Conservation (phyloP, 2,888 invertebrate genomes). For the Dynastes hyllus region DNA sequence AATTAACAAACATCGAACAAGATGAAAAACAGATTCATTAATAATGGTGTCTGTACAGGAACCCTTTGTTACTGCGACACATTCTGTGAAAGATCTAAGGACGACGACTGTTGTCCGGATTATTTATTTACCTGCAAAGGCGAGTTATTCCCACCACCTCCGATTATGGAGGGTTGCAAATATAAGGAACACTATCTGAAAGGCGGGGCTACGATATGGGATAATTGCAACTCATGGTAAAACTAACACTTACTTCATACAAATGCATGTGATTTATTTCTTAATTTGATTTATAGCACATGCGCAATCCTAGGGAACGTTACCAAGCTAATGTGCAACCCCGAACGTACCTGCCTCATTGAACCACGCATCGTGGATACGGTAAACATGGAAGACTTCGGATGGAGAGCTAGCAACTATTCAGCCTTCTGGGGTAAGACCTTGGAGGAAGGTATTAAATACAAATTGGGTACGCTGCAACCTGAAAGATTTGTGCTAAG, state of each 20-base stretch:
- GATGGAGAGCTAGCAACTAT: constrained; percentile 90
- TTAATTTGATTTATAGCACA: constrained; percentile 70
- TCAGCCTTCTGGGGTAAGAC: constrained; percentile 88
- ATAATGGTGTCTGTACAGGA: constrained; percentile 69
- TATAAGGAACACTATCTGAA: constrained; percentile 73
- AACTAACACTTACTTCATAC: neutral
- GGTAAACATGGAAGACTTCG: constrained; percentile 77
- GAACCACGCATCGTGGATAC: constrained; percentile 79
- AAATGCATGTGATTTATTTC: neutral
- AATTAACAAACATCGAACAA: neutral
- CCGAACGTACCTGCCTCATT: constrained; percentile 83
- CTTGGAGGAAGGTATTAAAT: constrained; percentile 84
- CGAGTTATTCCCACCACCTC: constrained; percentile 59
- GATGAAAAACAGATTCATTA: neutral
- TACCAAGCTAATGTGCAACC: constrained; percentile 77
- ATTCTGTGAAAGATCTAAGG: constrained; percentile 83
- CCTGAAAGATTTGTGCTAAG: constrained; percentile 72
- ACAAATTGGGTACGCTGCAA: constrained; percentile 77
- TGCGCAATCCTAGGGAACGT: constrained; percentile 70
- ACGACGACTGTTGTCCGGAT: constrained; percentile 95
- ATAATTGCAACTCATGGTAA: constrained; percentile 87
- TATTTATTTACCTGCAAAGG: constrained; percentile 84
- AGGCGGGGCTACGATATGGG: constrained; percentile 72
- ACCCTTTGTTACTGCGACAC: constrained; percentile 96
- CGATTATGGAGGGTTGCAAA: constrained; percentile 70